Evolutionary conservation across 2,888 invertebrate genomes (phyloP).

Genomic region (Volucella bombylans): DNA sequence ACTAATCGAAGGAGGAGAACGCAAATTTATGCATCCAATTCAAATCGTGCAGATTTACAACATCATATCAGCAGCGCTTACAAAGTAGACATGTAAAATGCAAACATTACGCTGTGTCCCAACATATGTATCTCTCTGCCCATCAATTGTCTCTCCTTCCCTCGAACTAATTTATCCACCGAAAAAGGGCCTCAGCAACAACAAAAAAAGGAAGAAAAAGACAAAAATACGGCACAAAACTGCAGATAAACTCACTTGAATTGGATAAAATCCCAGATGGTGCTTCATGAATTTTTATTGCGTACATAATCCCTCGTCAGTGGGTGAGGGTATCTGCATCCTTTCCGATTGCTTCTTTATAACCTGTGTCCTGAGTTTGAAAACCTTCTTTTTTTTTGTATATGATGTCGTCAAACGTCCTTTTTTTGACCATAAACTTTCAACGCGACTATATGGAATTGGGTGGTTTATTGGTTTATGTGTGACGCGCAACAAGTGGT

Average conservation of each 20-base stretch:
- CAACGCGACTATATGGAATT: conserved; percentile 37
- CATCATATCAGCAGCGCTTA: not conserved
- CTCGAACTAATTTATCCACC: conserved; percentile 34
- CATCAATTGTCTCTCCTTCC: conserved; percentile 25
- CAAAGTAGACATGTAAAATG: conserved; percentile 19
- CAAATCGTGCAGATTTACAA: too few relatives aligned
- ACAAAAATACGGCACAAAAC: not conserved
- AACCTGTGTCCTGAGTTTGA: conserved; percentile 21
- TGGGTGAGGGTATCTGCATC: conserved; percentile 30
- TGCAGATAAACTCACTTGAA: conserved; percentile 62
- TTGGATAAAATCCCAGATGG: conserved; percentile 65
- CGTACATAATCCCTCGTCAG: conserved; percentile 61
- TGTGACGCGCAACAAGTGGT: conserved; percentile 65
- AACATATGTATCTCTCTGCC: conserved; percentile 6
- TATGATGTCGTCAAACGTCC: conserved; percentile 41
- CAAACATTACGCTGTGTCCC: not conserved
- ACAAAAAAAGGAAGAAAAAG: not conserved
- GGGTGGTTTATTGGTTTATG: not conserved
- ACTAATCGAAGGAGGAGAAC: too few relatives aligned
- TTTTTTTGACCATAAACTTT: conserved; percentile 58
- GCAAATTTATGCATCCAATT: too few relatives aligned
- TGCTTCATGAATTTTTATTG: conserved; percentile 61
- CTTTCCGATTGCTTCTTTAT: conserved; percentile 5
- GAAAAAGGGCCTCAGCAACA: conserved; percentile 37
- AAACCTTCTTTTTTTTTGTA: not conserved